Base-by-base conservation (phyloP, 92 coral and sea anemone species). In the Epizoanthus scotinus region DNA sequence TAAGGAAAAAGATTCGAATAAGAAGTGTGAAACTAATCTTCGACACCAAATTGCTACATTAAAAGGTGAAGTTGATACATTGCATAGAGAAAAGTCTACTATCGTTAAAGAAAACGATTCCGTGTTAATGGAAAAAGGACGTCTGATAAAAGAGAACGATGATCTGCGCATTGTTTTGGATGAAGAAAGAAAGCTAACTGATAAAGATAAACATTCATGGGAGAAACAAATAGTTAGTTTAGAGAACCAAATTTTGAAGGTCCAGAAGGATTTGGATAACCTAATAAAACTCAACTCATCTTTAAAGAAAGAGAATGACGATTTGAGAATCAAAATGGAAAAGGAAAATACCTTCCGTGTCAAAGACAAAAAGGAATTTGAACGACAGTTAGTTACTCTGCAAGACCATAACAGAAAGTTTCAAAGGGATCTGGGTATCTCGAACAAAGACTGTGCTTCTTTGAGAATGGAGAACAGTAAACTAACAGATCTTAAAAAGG, bases 401-500 rank as follows among this genome's bases (percentile, higher is more conserved):
- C 60, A 75, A 13, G 67, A 5, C 22, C 38, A 60, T 18, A 75
- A 59, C 14, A 8, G 15, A 59, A 60, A 38, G 8, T 67, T 75
- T 8, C 31, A 38, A 1, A 59, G 25, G 15, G 81, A 75, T 24
- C 69, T 75, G 24, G 61, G 25, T n/a, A 57, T 67, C n/a, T 21
- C 68, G 27, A 75, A 20, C 18, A 67, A 21, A 42, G 55, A 38
- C 12, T 38, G 18, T 29, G 19, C 2, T 8, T 58, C 68, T 36
- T 10, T 75, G 91, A 87, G 78, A 72, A 56, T 70, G 20, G 88
- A 85, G 64, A 83, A 73, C 77, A 91, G 87, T 54, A 82, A 69
- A 13, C 38, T 59, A 53, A 42, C 68, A 59, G 81, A 75, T 21
- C 38, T 36, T 40, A 54, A 57, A 58, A 75, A 4, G 7, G 66